phyloP scores from a whole-genome alignment of 2,888 invertebrate species.

The Busseola fusca region DNA sequence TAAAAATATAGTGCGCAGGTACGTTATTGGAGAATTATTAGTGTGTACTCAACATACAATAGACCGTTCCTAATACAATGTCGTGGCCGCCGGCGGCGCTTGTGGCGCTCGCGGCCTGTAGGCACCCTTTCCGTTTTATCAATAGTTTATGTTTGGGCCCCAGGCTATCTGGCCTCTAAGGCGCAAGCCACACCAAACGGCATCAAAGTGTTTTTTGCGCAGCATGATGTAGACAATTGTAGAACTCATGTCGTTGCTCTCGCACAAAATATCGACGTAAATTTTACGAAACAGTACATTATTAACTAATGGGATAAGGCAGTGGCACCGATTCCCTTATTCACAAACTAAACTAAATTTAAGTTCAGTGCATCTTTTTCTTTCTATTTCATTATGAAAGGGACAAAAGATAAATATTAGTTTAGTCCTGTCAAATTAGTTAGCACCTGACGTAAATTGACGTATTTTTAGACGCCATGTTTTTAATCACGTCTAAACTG shows the following conservation, averaged over 20 bases:
- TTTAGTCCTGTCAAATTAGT: no score
- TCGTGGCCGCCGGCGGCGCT: conserved; percentile 56
- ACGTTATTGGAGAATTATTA: conserved; percentile 53
- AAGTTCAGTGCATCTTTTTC: no score
- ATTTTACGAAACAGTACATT: background rate
- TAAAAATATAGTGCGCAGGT: conserved; percentile 38
- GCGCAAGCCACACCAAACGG: conserved; percentile 42
- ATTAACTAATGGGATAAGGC: background rate
- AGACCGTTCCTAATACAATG: conserved; percentile 64
- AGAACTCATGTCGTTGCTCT: background rate
- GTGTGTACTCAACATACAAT: conserved; percentile 62
- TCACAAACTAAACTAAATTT: no score
- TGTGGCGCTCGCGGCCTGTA: conserved; percentile 55
- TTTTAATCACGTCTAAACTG: no score
- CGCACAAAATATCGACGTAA: background rate
- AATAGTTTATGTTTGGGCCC: conserved; percentile 78
- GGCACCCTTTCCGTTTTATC: conserved; percentile 77
- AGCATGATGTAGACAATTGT: background rate
- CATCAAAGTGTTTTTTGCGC: conserved; percentile 41
- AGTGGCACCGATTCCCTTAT: no score
- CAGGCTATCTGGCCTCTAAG: conserved; percentile 59
- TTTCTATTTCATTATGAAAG: no score
- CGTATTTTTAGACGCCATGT: no score
- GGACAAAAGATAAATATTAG: no score
- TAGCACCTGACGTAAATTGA: no score